phyloP scores from a whole-genome alignment of 2,113 vertebrate genomes.

The Phalacrocorax aristotelis region DNA sequence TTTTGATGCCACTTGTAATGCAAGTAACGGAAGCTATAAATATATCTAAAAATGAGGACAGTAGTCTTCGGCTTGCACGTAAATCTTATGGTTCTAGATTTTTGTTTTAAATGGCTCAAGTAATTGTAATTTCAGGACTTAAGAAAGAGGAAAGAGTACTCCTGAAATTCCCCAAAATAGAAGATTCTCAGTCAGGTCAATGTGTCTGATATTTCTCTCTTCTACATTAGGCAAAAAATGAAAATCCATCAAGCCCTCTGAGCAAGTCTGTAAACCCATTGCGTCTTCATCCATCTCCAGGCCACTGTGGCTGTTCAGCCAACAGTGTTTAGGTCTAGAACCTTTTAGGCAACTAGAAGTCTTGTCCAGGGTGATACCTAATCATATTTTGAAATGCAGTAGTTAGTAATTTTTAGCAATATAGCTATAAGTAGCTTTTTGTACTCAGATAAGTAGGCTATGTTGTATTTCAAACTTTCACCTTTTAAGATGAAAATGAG shows the following conservation, averaged over 20 bases:
- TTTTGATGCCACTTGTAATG: not conserved
- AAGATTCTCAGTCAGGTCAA: not conserved
- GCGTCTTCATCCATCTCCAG: not conserved
- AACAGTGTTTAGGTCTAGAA: not conserved
- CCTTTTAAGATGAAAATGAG: not conserved
- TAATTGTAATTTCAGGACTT: not conserved
- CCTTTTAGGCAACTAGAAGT: not conserved
- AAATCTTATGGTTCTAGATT: not conserved
- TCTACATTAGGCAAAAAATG: not conserved
- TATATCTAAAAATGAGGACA: not conserved
- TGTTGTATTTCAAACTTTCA: not conserved
- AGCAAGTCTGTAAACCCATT: not conserved
- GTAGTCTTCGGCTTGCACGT: not conserved
- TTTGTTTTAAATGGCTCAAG: not conserved
- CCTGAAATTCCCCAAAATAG: not conserved
- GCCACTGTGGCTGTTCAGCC: not conserved
- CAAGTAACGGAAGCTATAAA: not conserved
- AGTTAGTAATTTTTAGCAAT: not conserved
- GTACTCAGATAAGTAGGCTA: not conserved
- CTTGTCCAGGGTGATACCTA: not conserved
- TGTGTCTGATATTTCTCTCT: not conserved
- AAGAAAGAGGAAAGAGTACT: not conserved
- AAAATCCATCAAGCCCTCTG: not conserved
- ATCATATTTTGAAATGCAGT: not conserved
- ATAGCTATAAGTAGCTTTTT: not conserved